These are phyloP conservation scores for Drosophila pseudotakahashii DNA, from an alignment of 2,888 invertebrate genomes.

Conservation along the genomic window DNA sequence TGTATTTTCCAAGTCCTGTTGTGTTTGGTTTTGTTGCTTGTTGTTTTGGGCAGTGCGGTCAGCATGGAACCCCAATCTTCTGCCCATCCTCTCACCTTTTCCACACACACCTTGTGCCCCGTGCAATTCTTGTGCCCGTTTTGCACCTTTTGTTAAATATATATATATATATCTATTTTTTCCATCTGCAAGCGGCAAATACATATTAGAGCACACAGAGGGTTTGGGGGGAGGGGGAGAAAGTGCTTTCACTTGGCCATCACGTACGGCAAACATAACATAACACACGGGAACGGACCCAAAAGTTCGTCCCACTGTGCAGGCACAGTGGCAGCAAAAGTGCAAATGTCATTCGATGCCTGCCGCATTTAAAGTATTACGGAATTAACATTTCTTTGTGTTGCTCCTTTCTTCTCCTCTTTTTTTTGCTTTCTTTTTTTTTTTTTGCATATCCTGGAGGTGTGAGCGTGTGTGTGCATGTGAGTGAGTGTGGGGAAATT, in stretches of 20 bases:
- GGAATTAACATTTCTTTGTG: constrained; percentile 79
- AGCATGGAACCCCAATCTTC: constrained; percentile 29
- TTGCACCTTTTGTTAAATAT: constrained; percentile 63
- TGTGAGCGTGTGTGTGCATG: constrained; percentile 30
- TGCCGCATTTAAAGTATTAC: constrained; percentile 78
- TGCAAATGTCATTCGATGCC: constrained; percentile 82
- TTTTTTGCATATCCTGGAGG: constrained; percentile 44
- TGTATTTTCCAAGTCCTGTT: constrained; percentile 7
- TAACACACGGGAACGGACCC: constrained; percentile 5
- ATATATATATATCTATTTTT: constrained; percentile 18
- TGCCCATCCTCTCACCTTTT: neutral
- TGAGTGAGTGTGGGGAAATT: constrained; percentile 69
- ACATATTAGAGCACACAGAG: constrained; percentile 56
- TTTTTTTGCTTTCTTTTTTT: neutral
- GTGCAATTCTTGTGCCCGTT: constrained; percentile 72
- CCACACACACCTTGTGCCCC: constrained; percentile 30
- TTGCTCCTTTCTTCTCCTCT: constrained; percentile 43
- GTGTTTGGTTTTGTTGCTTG: constrained; percentile 47
- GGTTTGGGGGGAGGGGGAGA: neutral
- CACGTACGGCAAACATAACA: constrained; percentile 57
- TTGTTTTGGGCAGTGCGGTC: constrained; percentile 66
- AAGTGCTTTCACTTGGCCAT: constrained; percentile 68
- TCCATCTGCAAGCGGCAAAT: constrained; percentile 59
- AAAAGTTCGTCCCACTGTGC: constrained; percentile 64
- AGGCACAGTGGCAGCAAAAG: constrained; percentile 72